Evolutionary conservation across 2,113 vertebrate species (phyloP), one percentile per base, ranked within the genome.

Genomic region (Plecotus auritus): DNA sequence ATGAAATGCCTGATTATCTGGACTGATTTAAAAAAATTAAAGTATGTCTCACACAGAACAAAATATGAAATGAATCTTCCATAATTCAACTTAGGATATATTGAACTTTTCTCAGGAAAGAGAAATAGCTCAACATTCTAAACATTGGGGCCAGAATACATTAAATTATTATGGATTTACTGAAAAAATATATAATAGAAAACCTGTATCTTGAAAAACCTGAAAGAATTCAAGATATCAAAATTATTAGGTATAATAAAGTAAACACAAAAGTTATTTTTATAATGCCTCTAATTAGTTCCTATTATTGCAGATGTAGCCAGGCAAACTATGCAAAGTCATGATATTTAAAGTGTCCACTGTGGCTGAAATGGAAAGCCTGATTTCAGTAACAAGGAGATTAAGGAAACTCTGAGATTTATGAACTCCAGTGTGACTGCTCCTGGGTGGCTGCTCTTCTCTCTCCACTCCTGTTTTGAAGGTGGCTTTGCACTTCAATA

Each of bases 191-290:
- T 54, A 47, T 37, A 51, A n/a, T 37, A 74, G n/a, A n/a, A 94
- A 90, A 78, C 17, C 32, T 26, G 0, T 78, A 22, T 7, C 4
- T 82, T 85, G 35, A 85, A 86, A 96, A 70, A 5, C 2, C 28
- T 61, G 8, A 80, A 93, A 22, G 16, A 74, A 88, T 51, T 69
- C 17, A 92, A 83, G 22, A 66, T 70, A 88, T 17, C 8, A 81
- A 69, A 90, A 86, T 67, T 61, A 76, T 86, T 93, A 73, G 11
- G 70, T 45, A 26, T 93, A 87, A 70, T 89, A 94, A 77, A 51
- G 18, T 54, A 86, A 76, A 35, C 22, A 10, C 35, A 73, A 67
- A 51, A 61, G 35, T 85, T 67, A 70, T 20, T 93, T 93, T 96
- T 77, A 14, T 56, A 1, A 6, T 76, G 4, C 2, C n/a, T 89